These are phyloP conservation scores for Rattus rattus DNA, from an alignment of 2,113 vertebrate species.

Conservation along the genomic window DNA sequence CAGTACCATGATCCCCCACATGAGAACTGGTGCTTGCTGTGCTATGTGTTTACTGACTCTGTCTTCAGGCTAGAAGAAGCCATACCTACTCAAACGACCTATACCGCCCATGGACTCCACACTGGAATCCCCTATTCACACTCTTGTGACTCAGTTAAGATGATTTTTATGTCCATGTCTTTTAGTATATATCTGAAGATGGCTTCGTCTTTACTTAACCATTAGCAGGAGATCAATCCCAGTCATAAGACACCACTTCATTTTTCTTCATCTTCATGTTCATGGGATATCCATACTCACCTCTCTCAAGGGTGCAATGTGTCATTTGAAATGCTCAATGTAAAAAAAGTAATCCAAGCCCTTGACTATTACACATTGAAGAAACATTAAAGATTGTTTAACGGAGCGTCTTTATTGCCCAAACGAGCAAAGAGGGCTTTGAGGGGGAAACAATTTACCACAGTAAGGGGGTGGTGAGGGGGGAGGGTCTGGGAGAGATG, in stretches of 20 bases:
- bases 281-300: neutral
- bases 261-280: neutral
- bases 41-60: neutral
- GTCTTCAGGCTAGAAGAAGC: neutral
- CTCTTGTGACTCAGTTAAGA: neutral
- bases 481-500: neutral
- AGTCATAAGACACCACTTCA: neutral
- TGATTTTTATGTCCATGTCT: neutral
- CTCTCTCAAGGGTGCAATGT: neutral
- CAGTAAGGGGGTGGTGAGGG: neutral
- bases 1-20: neutral
- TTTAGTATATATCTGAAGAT: neutral
- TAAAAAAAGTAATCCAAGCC: neutral
- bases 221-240: neutral
- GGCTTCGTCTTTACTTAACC: neutral
- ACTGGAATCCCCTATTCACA: neutral
- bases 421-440: neutral
- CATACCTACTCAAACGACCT: neutral
- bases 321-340: neutral
- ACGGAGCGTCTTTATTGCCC: neutral
- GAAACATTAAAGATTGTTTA: neutral
- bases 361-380: neutral
- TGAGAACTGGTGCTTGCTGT: neutral
- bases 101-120: rapidly evolving
- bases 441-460: neutral